Percentiles rank a stretch among this genome's conserved stretches.
phyloP scores from a whole-genome alignment of 2,797 vertebrate genomes.

The Sebastes iracundus region DNA sequence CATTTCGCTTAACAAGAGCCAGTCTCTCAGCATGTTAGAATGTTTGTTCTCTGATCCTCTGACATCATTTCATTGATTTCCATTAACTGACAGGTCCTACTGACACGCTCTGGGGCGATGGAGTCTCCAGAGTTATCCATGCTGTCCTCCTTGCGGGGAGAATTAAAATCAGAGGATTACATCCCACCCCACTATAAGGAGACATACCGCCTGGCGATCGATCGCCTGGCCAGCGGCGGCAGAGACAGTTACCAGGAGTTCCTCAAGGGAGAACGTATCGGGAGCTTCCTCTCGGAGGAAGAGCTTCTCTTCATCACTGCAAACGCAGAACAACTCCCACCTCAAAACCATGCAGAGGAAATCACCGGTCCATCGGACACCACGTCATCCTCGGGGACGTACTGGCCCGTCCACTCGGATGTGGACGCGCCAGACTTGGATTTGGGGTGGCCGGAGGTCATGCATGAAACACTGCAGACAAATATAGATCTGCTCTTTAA shows the following conservation, averaged over 20 bases:
- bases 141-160: conserved; percentile 89
- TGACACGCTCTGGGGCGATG: conserved; percentile 75
- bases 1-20: background rate
- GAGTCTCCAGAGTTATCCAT: conserved; percentile 86
- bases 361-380: conserved; percentile 66
- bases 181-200: conserved; percentile 96
- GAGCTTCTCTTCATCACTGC: conserved; percentile 90
- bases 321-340: conserved; percentile 78
- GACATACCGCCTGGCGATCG: conserved; percentile 92
- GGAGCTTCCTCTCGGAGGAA: conserved; percentile 91
- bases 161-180: conserved; percentile 87
- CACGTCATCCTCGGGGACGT: conserved; percentile 92
- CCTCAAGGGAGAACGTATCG: conserved; percentile 87
- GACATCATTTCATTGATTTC: conserved; percentile 28
- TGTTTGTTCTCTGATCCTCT: conserved; percentile 19
- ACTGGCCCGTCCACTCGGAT: conserved; percentile 95
- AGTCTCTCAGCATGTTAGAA: background rate
- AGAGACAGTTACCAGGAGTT: conserved; percentile 89
- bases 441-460: conserved; percentile 92
- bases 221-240: conserved; percentile 86
- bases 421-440: conserved; percentile 93
- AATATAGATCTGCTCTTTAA: conserved; percentile 93
- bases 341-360: conserved; percentile 77
- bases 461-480: conserved; percentile 85
- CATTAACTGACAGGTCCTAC: conserved; percentile 47